phyloP scores from a whole-genome alignment of 37 sponge, comb jelly and placozoan genomes.

The Chondrilla cf. caribensis region DNA sequence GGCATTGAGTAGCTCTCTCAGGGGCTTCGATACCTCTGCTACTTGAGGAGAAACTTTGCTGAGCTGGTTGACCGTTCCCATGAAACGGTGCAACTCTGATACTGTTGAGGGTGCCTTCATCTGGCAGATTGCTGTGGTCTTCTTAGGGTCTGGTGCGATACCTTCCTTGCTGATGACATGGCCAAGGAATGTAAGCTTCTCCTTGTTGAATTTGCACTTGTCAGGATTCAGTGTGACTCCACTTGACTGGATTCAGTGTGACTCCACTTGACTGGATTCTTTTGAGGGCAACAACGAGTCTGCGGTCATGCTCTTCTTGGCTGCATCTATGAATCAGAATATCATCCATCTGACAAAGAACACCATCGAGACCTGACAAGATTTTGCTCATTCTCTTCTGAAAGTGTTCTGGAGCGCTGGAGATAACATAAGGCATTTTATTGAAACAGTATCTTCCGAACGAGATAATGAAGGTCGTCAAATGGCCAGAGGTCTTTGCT shows the following conservation, averaged over 20 bases:
- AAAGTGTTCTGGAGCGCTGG: slow-evolving; percentile 31
- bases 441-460: slow-evolving; percentile 15
- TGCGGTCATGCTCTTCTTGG: slow-evolving; percentile 36
- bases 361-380: slow-evolving; percentile 37
- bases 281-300: slow-evolving; percentile 31
- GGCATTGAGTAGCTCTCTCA: slow-evolving; percentile 39
- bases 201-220: slow-evolving; percentile 40
- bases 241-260: slow-evolving; percentile 1
- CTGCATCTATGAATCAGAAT: slow-evolving; percentile 29
- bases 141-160: slow-evolving; percentile 41
- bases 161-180: slow-evolving; percentile 36
- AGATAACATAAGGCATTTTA: slow-evolving; percentile 23
- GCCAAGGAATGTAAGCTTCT: slow-evolving; percentile 25
- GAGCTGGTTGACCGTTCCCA: slow-evolving; percentile 54
- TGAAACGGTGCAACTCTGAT: slow-evolving; percentile 31
- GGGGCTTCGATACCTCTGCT: slow-evolving; percentile 36
- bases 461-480: slow-evolving; percentile 22
- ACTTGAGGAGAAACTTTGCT: slow-evolving; percentile 38
- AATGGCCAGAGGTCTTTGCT: neutral
- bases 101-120: slow-evolving; percentile 24
- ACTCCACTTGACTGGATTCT: slow-evolving; percentile 23
- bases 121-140: slow-evolving; percentile 25
- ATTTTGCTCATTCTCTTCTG: slow-evolving; percentile 26
- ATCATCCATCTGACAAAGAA: slow-evolving; percentile 43
- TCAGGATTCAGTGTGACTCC: slow-evolving; percentile 26